phyloP scores from a whole-genome alignment of 2,888 invertebrate genomes.

The Diplazon laetatorius region DNA sequence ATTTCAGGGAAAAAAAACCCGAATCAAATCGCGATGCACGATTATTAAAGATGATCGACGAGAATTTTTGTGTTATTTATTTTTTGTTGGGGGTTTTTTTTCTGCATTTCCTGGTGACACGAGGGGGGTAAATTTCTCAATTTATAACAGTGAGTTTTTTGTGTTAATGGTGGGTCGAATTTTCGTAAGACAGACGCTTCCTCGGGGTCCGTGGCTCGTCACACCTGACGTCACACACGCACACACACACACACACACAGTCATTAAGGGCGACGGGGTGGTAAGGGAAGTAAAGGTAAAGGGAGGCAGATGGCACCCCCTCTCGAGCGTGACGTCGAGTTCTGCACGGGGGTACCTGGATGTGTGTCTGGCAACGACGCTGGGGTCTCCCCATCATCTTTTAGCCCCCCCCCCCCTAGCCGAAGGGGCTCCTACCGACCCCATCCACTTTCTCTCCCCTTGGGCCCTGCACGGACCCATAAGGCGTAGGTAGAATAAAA shows the following conservation, averaged over 20 bases:
- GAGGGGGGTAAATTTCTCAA: too few species aligned
- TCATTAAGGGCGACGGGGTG: slow-evolving; percentile 72
- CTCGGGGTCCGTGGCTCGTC: slow-evolving; percentile 75
- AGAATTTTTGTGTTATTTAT: slow-evolving; percentile 5
- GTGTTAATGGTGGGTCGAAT: slow-evolving; percentile 22
- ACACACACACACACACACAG: too few species aligned
- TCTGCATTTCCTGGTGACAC: too few species aligned
- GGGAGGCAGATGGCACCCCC: slow-evolving; percentile 81
- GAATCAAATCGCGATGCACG: background rate
- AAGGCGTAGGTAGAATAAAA: slow-evolving; percentile 79
- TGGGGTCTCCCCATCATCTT: slow-evolving; percentile 67
- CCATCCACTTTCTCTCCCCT: slow-evolving; percentile 49
- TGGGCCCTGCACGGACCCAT: slow-evolving; percentile 70
- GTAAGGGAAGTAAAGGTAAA: too few species aligned
- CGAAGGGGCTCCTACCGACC: slow-evolving; percentile 53
- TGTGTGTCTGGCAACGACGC: slow-evolving; percentile 69
- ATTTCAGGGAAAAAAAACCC: too few species aligned
- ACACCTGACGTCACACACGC: slow-evolving; percentile 82
- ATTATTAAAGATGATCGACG: background rate
- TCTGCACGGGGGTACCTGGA: slow-evolving; percentile 73
- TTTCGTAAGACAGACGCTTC: slow-evolving; percentile 67
- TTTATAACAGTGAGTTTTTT: slow-evolving; percentile 38
- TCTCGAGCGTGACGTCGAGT: slow-evolving; percentile 80
- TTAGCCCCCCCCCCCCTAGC: slow-evolving; percentile 57
- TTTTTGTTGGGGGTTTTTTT: too few species aligned